Conservation (phyloP, 2,113 vertebrate species). For the Dasypus novemcinctus region DNA sequence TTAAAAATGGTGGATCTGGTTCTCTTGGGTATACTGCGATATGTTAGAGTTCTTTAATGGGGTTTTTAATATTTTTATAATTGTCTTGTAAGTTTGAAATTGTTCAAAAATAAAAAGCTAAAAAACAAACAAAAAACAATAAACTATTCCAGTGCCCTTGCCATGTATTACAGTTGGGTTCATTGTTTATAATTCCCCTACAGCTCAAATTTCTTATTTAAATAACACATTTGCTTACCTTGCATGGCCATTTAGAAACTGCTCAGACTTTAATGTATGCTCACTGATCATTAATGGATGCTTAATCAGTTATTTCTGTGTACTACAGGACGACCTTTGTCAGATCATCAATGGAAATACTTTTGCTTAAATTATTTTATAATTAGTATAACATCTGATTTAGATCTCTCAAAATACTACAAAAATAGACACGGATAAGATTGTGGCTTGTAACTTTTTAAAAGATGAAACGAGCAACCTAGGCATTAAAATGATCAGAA, state of each 20-base stretch:
- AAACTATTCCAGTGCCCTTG: constrained; percentile 12
- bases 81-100: too few species aligned
- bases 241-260: constrained; percentile 19
- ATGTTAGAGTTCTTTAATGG: too few species aligned
- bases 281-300: not conserved
- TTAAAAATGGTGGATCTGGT: too few species aligned
- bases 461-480: not conserved
- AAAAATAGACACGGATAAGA: not conserved
- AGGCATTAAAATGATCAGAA: constrained; percentile 22
- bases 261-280: constrained; percentile 37
- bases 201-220: constrained; percentile 18
- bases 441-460: not conserved
- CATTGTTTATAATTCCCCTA: not conserved
- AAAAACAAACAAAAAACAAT: not conserved
- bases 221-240: constrained; percentile 25
- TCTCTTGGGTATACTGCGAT: too few species aligned
- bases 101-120: too few species aligned
- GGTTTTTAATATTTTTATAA: too few species aligned
- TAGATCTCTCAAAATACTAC: constrained; percentile 33
- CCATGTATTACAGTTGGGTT: not conserved
- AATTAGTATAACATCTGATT: not conserved
- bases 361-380: constrained; percentile 18
- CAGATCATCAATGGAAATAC: not conserved
- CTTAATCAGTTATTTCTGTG: constrained; percentile 2
- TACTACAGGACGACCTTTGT: not conserved